Conservation (phyloP, 1,140 invertebrate species). For the Phymorhynchus buccinoides region DNA sequence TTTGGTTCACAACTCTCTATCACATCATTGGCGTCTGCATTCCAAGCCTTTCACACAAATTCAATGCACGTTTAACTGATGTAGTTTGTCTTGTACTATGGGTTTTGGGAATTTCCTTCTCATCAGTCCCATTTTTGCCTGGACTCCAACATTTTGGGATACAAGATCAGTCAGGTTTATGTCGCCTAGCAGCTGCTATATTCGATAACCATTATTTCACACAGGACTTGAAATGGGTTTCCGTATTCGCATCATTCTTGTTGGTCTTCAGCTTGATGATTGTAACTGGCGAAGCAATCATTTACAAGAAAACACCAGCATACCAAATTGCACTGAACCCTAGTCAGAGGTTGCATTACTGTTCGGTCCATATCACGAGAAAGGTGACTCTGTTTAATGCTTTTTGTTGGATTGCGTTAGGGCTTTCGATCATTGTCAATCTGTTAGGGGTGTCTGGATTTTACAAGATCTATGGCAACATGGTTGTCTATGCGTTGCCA, state of each 20-base stretch:
- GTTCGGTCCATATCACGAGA: neutral
- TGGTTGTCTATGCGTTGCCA: neutral
- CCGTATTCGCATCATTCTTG: conserved; percentile 47
- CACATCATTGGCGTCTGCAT: conserved; percentile 56
- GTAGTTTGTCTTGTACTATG: conserved; percentile 24
- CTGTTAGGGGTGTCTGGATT: too few relatives aligned
- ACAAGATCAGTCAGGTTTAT: neutral
- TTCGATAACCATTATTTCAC: neutral
- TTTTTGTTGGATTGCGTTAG: neutral
- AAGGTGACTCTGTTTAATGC: neutral
- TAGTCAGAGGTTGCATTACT: conserved; percentile 20
- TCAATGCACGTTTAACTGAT: conserved; percentile 20
- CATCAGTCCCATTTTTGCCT: conserved; percentile 13
- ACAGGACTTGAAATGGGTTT: conserved; percentile 32
- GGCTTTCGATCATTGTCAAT: neutral
- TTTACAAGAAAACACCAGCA: conserved; percentile 41
- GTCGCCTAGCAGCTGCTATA: conserved; percentile 32
- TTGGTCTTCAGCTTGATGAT: conserved; percentile 32
- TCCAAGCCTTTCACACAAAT: conserved; percentile 43
- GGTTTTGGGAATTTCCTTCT: conserved; percentile 40
- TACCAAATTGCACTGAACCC: neutral
- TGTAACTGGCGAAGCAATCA: conserved; percentile 41
- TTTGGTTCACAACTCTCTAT: conserved; percentile 61
- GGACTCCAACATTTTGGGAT: neutral
- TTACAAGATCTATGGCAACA: neutral